These are phyloP conservation scores for Halictus rubicundus DNA, from an alignment of 1,140 invertebrate species.

Conservation along the genomic window DNA sequence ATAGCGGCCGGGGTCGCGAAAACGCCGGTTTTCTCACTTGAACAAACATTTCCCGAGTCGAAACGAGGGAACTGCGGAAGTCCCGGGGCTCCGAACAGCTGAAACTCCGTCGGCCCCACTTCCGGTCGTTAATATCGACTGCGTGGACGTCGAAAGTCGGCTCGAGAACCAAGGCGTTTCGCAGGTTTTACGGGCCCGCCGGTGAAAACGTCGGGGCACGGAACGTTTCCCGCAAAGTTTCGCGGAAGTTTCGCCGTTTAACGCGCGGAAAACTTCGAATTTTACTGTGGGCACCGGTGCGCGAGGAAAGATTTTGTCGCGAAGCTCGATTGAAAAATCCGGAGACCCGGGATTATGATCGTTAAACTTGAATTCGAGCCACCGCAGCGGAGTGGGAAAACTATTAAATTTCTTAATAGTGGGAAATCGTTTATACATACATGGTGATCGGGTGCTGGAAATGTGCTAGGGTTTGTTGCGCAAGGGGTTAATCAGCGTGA, in stretches of 20 bases:
- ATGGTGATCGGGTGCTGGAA: too few species aligned
- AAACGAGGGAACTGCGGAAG: not conserved
- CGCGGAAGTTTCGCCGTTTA: not conserved
- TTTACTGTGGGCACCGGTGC: not conserved
- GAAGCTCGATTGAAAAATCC: slow-evolving; percentile 2
- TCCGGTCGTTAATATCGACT: not conserved
- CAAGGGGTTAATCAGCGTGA: too few species aligned
- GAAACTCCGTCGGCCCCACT: not conserved
- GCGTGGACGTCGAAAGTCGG: not conserved
- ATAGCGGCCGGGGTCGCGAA: not conserved
- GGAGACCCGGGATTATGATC: slow-evolving; percentile 5
- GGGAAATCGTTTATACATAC: too few species aligned
- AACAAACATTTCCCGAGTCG: not conserved
- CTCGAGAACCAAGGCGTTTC: not conserved
- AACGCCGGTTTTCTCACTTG: not conserved
- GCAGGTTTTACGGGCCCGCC: not conserved
- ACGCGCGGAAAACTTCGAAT: not conserved
- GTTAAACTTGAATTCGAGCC: slow-evolving; percentile 13
- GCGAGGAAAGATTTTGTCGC: slow-evolving; percentile 10
- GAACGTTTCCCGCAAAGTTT: not conserved
- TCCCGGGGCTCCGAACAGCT: not conserved
- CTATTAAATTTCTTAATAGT: too few species aligned
- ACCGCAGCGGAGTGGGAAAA: too few species aligned
- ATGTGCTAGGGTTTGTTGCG: too few species aligned
- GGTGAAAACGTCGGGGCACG: too few species aligned